A percentile compares a stretch with the other conserved stretches of the same genome.
These are phyloP conservation scores for Coreoperca whiteheadi DNA, from an alignment of 2,113 vertebrate species.

Conservation along the genomic window DNA sequence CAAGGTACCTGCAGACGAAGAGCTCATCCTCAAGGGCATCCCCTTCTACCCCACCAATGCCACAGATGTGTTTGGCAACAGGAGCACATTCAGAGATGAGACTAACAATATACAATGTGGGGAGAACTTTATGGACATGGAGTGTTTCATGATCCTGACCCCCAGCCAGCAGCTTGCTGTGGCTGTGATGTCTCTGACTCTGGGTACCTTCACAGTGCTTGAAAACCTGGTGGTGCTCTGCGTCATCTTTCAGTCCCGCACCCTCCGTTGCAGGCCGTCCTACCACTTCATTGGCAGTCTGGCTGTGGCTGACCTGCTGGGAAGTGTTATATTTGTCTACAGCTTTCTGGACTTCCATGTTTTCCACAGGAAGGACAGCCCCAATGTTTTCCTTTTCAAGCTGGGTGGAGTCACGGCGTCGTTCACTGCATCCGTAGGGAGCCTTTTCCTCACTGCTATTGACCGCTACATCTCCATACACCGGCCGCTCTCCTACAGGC, in stretches of 20 bases:
- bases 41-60: conserved; percentile 91
- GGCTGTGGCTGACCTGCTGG: conserved; percentile 96
- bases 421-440: conserved; percentile 97
- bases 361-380: conserved; percentile 97
- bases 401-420: conserved; percentile 97
- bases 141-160: conserved; percentile 99
- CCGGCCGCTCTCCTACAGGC: conserved; percentile 94
- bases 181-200: conserved; percentile 92
- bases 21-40: conserved; percentile 87
- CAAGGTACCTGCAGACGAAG: conserved; percentile 92
- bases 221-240: conserved; percentile 97
- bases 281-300: conserved; percentile 99
- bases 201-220: conserved; percentile 97
- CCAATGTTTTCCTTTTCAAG: conserved; percentile 98
- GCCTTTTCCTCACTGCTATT: conserved; percentile 98
- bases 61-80: conserved; percentile 93
- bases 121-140: conserved; percentile 99
- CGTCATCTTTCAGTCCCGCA: conserved; percentile 96
- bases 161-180: conserved; percentile 97
- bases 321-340: conserved; percentile 98
- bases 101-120: conserved; percentile 93
- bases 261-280: conserved; percentile 94
- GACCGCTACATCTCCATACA: conserved; percentile 99
- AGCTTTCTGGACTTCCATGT: conserved; percentile 99
- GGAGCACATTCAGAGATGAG: conserved; percentile 90